A percentile compares a stretch with the other conserved stretches of the same genome.
phyloP scores from a whole-genome alignment of 2,888 invertebrate species.

The Rhagonycha fulva region DNA sequence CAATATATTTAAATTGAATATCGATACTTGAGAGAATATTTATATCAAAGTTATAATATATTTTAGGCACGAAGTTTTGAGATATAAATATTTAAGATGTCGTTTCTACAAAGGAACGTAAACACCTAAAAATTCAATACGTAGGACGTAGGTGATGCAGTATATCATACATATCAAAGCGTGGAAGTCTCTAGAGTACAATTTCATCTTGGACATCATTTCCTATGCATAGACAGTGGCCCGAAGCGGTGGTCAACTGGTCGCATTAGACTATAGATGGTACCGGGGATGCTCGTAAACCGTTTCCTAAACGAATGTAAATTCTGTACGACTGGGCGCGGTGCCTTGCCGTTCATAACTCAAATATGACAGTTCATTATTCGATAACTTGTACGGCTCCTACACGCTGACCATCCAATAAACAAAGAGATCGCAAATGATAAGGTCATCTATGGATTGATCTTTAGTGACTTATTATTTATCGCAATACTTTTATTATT shows the following conservation, averaged over 20 bases:
- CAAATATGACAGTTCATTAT: conserved; percentile 53
- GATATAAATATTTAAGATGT: conserved; percentile 23
- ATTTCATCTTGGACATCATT: conserved; percentile 52
- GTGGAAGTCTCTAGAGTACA: conserved; percentile 41
- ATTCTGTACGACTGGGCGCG: conserved; percentile 50
- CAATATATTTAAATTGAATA: conserved; percentile 1
- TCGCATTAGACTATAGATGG: conserved; percentile 57
- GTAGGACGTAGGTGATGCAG: conserved; percentile 50
- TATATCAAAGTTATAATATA: conserved; percentile 5
- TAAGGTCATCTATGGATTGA: conserved; percentile 32
- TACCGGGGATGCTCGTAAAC: conserved; percentile 50
- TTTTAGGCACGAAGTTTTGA: conserved; percentile 12
- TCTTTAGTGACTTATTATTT: conserved; percentile 35
- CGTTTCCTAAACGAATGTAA: conserved; percentile 53
- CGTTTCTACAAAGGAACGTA: conserved; percentile 21
- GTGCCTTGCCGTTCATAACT: conserved; percentile 50
- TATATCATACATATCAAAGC: conserved; percentile 53
- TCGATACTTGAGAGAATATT: conserved; percentile 1
- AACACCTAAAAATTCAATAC: conserved; percentile 33
- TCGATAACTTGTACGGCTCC: conserved; percentile 51
- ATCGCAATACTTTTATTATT: conserved; percentile 19
- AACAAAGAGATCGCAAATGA: conserved; percentile 35
- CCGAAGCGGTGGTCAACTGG: conserved; percentile 51
- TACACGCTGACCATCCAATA: conserved; percentile 38
- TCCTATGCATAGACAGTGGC: conserved; percentile 36